These are phyloP conservation scores for Andrena bicolor DNA, from an alignment of 2,888 invertebrate genomes.

Conservation along the genomic window DNA sequence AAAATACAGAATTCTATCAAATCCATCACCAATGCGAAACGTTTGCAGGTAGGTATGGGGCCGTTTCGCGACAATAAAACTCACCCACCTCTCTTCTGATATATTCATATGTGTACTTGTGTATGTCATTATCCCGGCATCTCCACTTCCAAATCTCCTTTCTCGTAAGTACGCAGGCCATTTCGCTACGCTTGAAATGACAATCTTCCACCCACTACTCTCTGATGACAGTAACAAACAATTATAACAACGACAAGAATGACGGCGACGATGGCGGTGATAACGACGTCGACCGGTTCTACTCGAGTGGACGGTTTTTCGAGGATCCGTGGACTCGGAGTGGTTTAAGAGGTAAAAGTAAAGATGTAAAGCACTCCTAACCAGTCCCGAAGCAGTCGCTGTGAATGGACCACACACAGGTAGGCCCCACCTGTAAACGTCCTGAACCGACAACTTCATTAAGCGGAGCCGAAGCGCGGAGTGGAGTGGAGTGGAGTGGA, in stretches of 20 bases:
- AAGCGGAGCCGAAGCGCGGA: conserved; percentile 76
- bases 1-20: too few species aligned
- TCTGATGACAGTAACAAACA: conserved; percentile 11
- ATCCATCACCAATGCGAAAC: too few species aligned
- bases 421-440: conserved; percentile 84
- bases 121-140: too few species aligned
- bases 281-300: not conserved
- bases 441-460: conserved; percentile 84
- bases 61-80: not conserved
- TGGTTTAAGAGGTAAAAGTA: conserved; percentile 46
- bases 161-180: not conserved
- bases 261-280: not conserved
- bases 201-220: not conserved
- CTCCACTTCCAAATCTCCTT: too few species aligned
- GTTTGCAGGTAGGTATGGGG: too few species aligned
- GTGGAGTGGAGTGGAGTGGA: not conserved
- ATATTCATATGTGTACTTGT: not conserved
- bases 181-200: not conserved
- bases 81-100: not conserved
- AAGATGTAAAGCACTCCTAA: conserved; percentile 81
- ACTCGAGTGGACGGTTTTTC: conserved; percentile 12
- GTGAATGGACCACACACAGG: conserved; percentile 84
- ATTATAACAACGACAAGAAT: not conserved
- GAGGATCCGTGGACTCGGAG: conserved; percentile 7
- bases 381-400: conserved; percentile 77